Evolutionary conservation across 1,140 invertebrate species (phyloP).

Genomic region (Cotesia chilonis): DNA sequence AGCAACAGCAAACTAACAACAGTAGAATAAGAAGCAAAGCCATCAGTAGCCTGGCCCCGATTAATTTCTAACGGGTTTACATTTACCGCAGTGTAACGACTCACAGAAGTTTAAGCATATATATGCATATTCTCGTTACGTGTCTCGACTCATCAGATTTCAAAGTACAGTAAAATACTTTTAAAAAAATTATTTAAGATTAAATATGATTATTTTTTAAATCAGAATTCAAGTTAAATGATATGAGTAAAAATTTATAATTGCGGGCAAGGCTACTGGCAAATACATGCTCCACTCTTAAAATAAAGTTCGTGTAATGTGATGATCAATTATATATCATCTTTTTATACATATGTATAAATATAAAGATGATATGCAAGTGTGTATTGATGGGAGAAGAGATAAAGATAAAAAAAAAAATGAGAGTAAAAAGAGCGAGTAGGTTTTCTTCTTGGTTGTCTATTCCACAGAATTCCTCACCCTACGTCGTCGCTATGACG

Average conservation of each 20-base stretch:
- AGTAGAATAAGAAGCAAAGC: conserved; percentile 14
- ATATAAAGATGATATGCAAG: not conserved
- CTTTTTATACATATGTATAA: too few relatives aligned
- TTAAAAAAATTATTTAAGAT: too few relatives aligned
- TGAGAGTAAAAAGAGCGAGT: not conserved
- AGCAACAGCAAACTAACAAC: conserved; percentile 5
- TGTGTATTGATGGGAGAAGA: conserved; percentile 2
- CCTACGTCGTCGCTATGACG: conserved; percentile 12
- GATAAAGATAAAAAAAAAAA: not conserved
- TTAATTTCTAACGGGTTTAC: conserved; percentile 30
- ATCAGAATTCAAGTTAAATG: too few relatives aligned
- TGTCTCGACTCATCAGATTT: not conserved
- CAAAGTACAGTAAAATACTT: too few relatives aligned
- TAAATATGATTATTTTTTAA: too few relatives aligned
- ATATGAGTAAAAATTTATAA: too few relatives aligned
- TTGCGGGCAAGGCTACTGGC: too few relatives aligned
- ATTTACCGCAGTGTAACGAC: conserved; percentile 17
- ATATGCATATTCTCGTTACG: not conserved
- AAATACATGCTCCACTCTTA: too few relatives aligned
- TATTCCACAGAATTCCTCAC: conserved; percentile 22
- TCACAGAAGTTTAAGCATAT: conserved; percentile 6
- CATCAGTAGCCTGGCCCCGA: conserved; percentile 23
- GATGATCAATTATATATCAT: too few relatives aligned
- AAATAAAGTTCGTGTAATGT: too few relatives aligned
- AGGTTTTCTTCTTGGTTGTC: conserved; percentile 16